These are phyloP conservation scores for Periophthalmus modestus DNA, from an alignment of 2,113 vertebrate genomes.

Conservation along the genomic window DNA sequence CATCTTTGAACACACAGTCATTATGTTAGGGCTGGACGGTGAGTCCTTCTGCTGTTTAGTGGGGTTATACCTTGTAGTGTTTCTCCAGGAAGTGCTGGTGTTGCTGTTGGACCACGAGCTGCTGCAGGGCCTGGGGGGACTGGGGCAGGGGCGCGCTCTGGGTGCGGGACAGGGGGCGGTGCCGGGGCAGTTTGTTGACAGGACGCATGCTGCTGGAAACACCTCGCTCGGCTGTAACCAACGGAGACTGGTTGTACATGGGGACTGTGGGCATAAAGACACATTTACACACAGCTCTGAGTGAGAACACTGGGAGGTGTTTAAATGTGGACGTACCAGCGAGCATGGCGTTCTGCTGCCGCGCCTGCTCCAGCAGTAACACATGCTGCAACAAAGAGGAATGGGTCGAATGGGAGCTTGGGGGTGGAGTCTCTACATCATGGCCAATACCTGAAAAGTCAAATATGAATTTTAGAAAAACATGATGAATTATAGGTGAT, in stretches of 20 bases:
- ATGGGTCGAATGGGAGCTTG: conserved; percentile 76
- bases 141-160: conserved; percentile 92
- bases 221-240: conserved; percentile 87
- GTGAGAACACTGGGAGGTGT: not conserved
- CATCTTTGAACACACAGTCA: conserved; percentile 43
- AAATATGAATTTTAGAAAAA: not conserved
- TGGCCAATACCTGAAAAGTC: conserved; percentile 74
- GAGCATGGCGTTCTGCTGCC: conserved; percentile 91
- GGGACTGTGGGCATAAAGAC: conserved; percentile 77
- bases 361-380: conserved; percentile 90
- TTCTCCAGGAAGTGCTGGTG: conserved; percentile 93
- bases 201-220: conserved; percentile 80
- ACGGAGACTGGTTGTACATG: conserved; percentile 89
- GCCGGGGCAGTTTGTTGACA: conserved; percentile 87
- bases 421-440: conserved; percentile 76
- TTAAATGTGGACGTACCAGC: conserved; percentile 72
- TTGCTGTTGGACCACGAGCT: conserved; percentile 91
- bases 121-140: conserved; percentile 92
- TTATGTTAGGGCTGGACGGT: not conserved
- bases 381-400: conserved; percentile 92
- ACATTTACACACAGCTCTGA: not conserved
- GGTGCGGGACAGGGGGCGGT: conserved; percentile 89
- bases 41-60: not conserved
- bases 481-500: not conserved
- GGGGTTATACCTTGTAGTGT: conserved; percentile 70